Percentiles rank a stretch among this genome's conserved stretches.
Evolutionary conservation across 2,113 vertebrate genomes (phyloP).

Genomic region (Zosterops borbonicus): DNA sequence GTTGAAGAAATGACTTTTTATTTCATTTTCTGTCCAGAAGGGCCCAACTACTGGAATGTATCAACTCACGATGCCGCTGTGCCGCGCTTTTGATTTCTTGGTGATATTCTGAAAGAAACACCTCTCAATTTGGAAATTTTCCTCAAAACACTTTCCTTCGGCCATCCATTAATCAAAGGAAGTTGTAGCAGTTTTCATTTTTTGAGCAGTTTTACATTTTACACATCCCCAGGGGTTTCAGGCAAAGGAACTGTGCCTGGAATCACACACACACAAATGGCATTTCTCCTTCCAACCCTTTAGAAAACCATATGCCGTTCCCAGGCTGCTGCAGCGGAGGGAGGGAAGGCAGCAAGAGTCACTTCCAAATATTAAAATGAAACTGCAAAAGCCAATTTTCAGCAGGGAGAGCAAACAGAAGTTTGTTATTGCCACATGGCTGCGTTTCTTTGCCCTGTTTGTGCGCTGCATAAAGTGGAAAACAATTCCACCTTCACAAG

Average conservation of each 20-base stretch:
- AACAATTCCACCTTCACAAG: not conserved
- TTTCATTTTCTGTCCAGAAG: not conserved
- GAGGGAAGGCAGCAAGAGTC: not conserved
- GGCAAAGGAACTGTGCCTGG: not conserved
- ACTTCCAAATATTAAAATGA: not conserved
- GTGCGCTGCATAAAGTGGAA: not conserved
- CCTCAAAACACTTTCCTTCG: not conserved
- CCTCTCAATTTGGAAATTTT: not conserved
- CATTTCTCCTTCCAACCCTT: not conserved
- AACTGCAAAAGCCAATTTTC: not conserved
- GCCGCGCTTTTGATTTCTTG: not conserved
- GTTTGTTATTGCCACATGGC: not conserved
- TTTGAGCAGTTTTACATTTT: not conserved
- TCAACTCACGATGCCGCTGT: not conserved
- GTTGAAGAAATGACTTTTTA: not conserved
- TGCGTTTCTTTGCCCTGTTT: not conserved
- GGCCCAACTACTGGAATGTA: not conserved
- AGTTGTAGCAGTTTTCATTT: not conserved
- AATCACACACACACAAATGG: not conserved
- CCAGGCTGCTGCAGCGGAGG: not conserved
- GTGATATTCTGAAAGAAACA: not conserved
- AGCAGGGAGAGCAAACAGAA: not conserved
- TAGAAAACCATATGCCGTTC: not conserved
- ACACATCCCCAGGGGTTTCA: not conserved
- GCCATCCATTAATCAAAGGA: conserved; percentile 18